Evolutionary conservation across 1,140 invertebrate genomes (phyloP).

Genomic region (Pseudachorutes palmiensis): DNA sequence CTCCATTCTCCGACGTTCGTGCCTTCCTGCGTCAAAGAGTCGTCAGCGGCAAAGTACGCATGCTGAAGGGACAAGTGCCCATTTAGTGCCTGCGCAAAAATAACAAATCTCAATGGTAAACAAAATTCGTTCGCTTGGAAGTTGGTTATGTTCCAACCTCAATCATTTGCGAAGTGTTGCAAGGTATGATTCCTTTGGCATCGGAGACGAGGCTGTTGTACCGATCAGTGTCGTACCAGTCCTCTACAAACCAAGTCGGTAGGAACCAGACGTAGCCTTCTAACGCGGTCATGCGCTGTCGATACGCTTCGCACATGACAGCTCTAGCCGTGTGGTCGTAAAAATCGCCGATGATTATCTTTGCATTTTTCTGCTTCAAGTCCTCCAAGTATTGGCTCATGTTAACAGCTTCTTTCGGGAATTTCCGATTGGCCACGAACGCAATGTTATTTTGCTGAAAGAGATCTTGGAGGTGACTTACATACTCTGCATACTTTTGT

Average conservation of each 20-base stretch:
- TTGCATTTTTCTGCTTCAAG: conserved; percentile 53
- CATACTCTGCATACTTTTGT: conserved; percentile 71
- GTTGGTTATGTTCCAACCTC: conserved; percentile 17
- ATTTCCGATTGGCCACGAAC: conserved; percentile 63
- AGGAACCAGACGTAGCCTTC: conserved; percentile 71
- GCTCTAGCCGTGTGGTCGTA: conserved; percentile 55
- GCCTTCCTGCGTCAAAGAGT: conserved; percentile 57
- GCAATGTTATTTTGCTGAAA: conserved; percentile 54
- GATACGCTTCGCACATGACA: conserved; percentile 53
- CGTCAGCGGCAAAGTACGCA: conserved; percentile 55
- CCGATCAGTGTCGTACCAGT: conserved; percentile 47
- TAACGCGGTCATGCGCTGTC: conserved; percentile 47
- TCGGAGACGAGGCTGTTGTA: conserved; percentile 10
- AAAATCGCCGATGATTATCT: conserved; percentile 73
- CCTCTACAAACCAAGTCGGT: conserved; percentile 59
- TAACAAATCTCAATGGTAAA: neutral
- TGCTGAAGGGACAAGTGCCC: conserved; percentile 66
- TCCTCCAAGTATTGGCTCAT: conserved; percentile 54
- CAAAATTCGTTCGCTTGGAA: too few relatives aligned
- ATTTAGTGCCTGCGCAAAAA: conserved; percentile 54
- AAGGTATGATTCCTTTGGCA: conserved; percentile 51
- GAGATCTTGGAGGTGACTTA: conserved; percentile 59
- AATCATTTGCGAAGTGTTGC: conserved; percentile 55
- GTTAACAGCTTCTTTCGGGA: conserved; percentile 46
- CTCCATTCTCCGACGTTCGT: conserved; percentile 54